Percentiles rank a stretch among this genome's conserved stretches.
These are phyloP conservation scores for Sitta europaea DNA, from an alignment of 2,113 vertebrate species.

Conservation along the genomic window DNA sequence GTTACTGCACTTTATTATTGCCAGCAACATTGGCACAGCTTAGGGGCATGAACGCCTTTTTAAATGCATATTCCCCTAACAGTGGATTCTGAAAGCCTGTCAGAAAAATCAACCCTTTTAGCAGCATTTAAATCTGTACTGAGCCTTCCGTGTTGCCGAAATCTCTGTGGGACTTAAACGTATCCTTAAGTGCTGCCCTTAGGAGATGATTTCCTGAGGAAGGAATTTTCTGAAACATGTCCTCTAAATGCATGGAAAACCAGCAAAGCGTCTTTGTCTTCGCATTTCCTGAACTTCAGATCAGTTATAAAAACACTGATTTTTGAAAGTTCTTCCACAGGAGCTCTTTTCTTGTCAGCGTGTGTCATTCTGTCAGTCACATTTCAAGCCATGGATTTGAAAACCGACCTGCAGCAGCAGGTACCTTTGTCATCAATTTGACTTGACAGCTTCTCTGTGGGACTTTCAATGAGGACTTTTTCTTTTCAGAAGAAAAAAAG, in stretches of 20 bases:
- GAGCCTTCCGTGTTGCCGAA: neutral
- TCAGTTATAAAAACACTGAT: neutral
- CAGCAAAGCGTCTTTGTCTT: neutral
- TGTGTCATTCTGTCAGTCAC: neutral
- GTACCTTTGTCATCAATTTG: constrained; percentile 3
- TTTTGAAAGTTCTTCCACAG: neutral
- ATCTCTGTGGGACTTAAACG: neutral
- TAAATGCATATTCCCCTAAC: neutral
- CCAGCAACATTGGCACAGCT: neutral
- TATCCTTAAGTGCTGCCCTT: neutral
- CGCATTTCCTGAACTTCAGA: neutral
- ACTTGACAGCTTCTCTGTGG: neutral
- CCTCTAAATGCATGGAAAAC: neutral
- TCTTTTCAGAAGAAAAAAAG: neutral
- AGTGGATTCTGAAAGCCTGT: neutral
- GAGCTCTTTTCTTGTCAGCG: neutral
- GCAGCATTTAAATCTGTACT: neutral
- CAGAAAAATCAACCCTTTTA: neutral
- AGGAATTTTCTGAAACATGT: neutral
- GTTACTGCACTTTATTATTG: neutral
- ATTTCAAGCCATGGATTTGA: neutral
- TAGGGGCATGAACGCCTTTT: neutral
- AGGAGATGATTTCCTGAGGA: neutral
- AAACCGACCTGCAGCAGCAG: neutral
- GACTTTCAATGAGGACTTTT: neutral